Conservation (phyloP, 1,140 invertebrate genomes). For the Panagrolaimus sp. region DNA sequence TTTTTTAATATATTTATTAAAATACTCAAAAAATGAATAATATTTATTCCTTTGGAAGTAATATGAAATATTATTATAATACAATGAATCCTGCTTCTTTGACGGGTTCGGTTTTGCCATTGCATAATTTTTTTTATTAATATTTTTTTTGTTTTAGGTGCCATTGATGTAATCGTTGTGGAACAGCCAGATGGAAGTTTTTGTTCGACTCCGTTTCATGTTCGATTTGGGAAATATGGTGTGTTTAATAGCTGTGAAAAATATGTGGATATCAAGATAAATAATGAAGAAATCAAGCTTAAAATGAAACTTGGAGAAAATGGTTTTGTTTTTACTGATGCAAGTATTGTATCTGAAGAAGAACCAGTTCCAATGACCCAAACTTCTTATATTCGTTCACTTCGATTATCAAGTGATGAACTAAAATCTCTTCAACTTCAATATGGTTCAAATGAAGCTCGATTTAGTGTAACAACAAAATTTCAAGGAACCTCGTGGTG, state of each 20-base stretch:
- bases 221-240: constrained; percentile 95
- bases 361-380: background rate
- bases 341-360: constrained; percentile 2
- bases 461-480: constrained; percentile 95
- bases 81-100: constrained; percentile 56
- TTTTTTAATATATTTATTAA: too few relatives aligned
- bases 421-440: constrained; percentile 69
- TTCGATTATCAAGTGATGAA: constrained; percentile 82
- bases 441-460: constrained; percentile 88
- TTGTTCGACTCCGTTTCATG: constrained; percentile 94
- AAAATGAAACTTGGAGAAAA: constrained; percentile 98
- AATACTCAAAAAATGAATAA: constrained; percentile 56
- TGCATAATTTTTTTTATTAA: background rate
- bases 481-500: constrained; percentile 95
- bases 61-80: constrained; percentile 52
- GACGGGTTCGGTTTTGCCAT: constrained; percentile 35
- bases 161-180: constrained; percentile 95
- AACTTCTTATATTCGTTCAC: constrained; percentile 52
- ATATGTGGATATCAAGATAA: constrained; percentile 95
- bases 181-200: constrained; percentile 90
- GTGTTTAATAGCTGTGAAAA: constrained; percentile 89
- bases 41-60: constrained; percentile 50
- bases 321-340: constrained; percentile 75
- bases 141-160: constrained; percentile 71
- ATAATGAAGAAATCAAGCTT: constrained; percentile 79